Base-by-base conservation (phyloP, 2,888 invertebrate species). In the Candidula unifasciata region DNA sequence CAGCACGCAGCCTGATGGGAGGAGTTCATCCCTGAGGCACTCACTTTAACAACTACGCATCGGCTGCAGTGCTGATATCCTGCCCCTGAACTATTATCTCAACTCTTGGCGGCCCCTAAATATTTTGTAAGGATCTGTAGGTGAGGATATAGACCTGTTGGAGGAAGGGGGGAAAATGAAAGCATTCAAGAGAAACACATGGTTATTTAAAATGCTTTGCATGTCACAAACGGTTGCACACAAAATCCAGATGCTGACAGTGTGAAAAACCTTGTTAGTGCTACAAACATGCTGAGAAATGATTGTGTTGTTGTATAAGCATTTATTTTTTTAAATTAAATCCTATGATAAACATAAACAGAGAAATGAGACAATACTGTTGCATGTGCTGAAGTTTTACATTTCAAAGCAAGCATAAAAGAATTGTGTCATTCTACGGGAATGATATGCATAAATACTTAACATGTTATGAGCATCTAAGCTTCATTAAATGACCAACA, bases 121-220 rank as follows among this genome's bases (percentile, higher is more conserved):
- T 30, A 79, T 79, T 85, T 77, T 76, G 52, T 60, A 85, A 71
- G 37, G 81, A 54, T 85, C 81, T 85, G 85, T 81, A 69, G 81
- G 85, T 85, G 69, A 85, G 85, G 76, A 85, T 64, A 81, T 85
- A 85, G 54, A 85, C 85, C 85, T 85, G 85, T 76, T 44, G 73
- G 66, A 76, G 54, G 74, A 54, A 81, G 66, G 66, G 80, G n/a
- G 60, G 27, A 82, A 82, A 76, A 73, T 30, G 60, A 81, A 69
- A 71, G 27, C 81, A 81, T 24, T 73, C 44, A 21, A 71, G 35
- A 71, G 69, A 71, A 73, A 44, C 16, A 37, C n/a, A 73, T 44
- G 27, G 10, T 74, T 54, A 30, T 30, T 54, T 52, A 74, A 74
- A 74, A 74, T 6, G 54, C 30, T 54, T 21, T 54, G 74, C 54